Evolutionary conservation across 2,113 vertebrate species (phyloP), one percentile per base, ranked within the genome.

Genomic region (Tupaia chinensis): DNA sequence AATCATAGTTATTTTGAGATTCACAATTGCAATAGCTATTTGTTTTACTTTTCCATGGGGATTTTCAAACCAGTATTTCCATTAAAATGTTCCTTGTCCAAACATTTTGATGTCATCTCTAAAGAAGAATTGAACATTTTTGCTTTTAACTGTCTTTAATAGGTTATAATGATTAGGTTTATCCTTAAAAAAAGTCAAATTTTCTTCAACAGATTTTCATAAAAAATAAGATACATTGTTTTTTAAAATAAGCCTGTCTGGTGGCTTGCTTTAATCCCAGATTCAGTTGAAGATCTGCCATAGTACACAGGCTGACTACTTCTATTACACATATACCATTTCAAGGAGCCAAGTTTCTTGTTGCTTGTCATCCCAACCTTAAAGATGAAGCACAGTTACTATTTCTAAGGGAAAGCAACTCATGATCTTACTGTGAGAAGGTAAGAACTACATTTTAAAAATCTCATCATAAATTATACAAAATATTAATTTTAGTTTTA

Each of bases 191-290:
- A 25, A 68, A 80, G 12, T 60, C 5, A 95, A 79, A 16, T 5
- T 89, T 69, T 65, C 14, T 54, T 92, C 44, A 78, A 56, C 15
- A 76, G 56, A 3, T 44, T 77, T 93, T 61, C 66, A 44, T 1
- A 1, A 44, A 54, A n/a, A 54, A 60, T 58, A 27, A 58, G 61
- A 70, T 9, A 54, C 9, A 58, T 23, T 56, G 25, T 72, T 96
- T 95, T 95, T 92, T 60, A 82, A 95, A 87, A 84, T 85, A 61
- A 74, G 8, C 19, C 8, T 89, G 20, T 53, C 87, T 90, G 66
- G 15, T 96, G 65, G 61, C 20, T 80, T 70, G 11, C 20, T 93
- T 96, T 93, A 77, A 53, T 93, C 97, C 93, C 34, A 93, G 25
- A 61, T 54, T 84, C 32, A 85, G 19, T 72, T 91, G 22, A 81